Percentiles rank a stretch among this genome's conserved stretches.
These are phyloP conservation scores for Otolemur garnettii DNA, from an alignment of 2,113 vertebrate genomes.

Conservation along the genomic window DNA sequence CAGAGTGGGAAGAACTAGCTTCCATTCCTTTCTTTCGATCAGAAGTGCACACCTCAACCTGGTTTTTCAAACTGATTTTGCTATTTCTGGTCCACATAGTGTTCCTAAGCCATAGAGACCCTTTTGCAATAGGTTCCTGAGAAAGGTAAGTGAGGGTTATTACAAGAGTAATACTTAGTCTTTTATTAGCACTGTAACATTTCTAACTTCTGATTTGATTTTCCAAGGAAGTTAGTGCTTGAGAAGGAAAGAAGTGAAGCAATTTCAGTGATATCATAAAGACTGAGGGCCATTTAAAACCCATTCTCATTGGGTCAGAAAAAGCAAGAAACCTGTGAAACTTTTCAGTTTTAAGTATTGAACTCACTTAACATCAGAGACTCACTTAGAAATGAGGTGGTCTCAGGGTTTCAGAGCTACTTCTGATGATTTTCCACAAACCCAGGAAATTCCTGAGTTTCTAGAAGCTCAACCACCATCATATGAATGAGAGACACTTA, in stretches of 20 bases:
- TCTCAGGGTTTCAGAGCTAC: not conserved
- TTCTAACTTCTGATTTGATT: slow-evolving; percentile 38
- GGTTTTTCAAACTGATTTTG: not conserved
- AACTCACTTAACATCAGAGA: not conserved
- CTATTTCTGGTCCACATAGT: not conserved
- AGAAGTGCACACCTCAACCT: not conserved
- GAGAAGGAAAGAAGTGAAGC: not conserved
- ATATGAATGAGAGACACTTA: not conserved
- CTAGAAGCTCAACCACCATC: not conserved
- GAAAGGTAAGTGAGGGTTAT: slow-evolving; percentile 55
- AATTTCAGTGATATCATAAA: not conserved
- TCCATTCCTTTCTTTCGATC: slow-evolving; percentile 21
- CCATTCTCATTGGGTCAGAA: not conserved
- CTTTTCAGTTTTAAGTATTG: slow-evolving; percentile 1
- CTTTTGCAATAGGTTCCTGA: not conserved
- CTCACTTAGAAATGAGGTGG: not conserved
- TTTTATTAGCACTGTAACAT: not conserved
- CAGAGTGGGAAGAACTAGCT: not conserved
- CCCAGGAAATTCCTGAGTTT: not conserved
- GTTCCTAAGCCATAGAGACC: not conserved
- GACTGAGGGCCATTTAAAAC: not conserved
- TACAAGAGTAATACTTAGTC: not conserved
- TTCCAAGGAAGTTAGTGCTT: not conserved
- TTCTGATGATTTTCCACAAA: slow-evolving; percentile 27
- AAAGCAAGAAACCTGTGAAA: slow-evolving; percentile 7